Conservation (phyloP, 1,140 invertebrate genomes). For the Lethocerus indicus region DNA sequence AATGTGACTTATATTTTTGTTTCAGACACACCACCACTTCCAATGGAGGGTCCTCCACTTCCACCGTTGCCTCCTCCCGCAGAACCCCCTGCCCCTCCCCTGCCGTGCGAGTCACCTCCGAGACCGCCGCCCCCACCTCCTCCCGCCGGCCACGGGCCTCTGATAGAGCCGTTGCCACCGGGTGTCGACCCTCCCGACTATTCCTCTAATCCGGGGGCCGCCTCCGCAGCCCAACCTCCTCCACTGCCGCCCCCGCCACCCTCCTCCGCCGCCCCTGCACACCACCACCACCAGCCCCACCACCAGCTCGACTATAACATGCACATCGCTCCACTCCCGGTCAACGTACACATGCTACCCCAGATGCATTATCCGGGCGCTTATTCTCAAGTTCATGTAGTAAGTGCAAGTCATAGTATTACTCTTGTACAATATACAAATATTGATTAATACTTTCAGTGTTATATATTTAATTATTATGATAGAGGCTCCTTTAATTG, state of each 20-base stretch:
- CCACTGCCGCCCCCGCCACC: conserved; percentile 11
- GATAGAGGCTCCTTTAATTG: no score
- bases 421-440: no score
- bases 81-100: conserved; percentile 12
- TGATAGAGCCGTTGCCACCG: conserved; percentile 31
- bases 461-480: no score
- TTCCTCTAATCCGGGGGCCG: neutral
- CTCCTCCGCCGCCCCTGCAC: conserved; percentile 10
- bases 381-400: no score
- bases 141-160: no score
- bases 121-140: neutral
- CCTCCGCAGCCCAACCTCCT: conserved; percentile 3
- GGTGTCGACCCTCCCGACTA: conserved; percentile 25
- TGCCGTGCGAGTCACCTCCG: neutral
- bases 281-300: conserved; percentile 11
- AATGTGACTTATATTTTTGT: conserved; percentile 6
- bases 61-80: conserved; percentile 12
- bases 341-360: no score
- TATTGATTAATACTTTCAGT: no score
- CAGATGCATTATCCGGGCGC: no score
- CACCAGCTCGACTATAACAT: conserved; percentile 2
- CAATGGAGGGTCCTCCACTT: conserved; percentile 13
- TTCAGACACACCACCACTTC: conserved; percentile 13
- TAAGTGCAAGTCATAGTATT: no score
- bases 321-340: no score